Percentiles rank a stretch among this genome's conserved stretches.
These are phyloP conservation scores for Chromis chromis DNA, from an alignment of 2,797 vertebrate species.

Conservation along the genomic window DNA sequence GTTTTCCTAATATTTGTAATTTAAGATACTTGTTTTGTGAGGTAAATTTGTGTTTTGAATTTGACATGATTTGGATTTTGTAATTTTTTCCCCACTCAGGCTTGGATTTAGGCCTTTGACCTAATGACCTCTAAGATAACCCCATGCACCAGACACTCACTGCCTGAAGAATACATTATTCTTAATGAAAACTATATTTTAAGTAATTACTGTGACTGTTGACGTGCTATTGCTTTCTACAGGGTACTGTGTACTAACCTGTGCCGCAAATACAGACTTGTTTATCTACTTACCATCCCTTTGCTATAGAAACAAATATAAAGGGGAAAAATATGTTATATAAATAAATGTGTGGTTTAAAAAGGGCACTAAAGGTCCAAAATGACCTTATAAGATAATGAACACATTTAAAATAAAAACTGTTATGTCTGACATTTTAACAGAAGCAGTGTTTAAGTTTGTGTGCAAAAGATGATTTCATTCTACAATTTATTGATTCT, in stretches of 20 bases:
- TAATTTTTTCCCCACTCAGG: constrained; percentile 14
- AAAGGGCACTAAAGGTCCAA: constrained; percentile 8
- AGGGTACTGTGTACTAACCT: not conserved
- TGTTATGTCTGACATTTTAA: constrained; percentile 18
- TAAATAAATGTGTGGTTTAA: constrained; percentile 7
- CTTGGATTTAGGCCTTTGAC: constrained; percentile 17
- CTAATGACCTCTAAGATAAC: constrained; percentile 12
- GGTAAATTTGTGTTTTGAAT: constrained; percentile 27
- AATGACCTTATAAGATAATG: constrained; percentile 20
- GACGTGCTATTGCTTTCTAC: constrained; percentile 28
- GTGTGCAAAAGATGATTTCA: constrained; percentile 15
- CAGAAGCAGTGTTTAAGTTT: constrained; percentile 13
- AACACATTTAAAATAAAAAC: constrained; percentile 50
- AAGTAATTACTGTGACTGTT: constrained; percentile 37
- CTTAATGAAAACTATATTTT: constrained; percentile 11
- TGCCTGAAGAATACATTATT: constrained; percentile 15
- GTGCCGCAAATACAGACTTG: constrained; percentile 16
- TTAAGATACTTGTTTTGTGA: constrained; percentile 36
- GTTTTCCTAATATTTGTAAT: constrained; percentile 43
- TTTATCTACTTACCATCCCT: not conserved
- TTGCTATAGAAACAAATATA: constrained; percentile 8
- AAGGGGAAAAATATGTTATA: not conserved
- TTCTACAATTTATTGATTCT: constrained; percentile 9
- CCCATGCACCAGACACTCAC: constrained; percentile 31
- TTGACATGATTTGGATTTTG: constrained; percentile 30